These are phyloP conservation scores for Rhinopithecus roxellana DNA, from an alignment of 2,113 vertebrate genomes.

Conservation along the genomic window DNA sequence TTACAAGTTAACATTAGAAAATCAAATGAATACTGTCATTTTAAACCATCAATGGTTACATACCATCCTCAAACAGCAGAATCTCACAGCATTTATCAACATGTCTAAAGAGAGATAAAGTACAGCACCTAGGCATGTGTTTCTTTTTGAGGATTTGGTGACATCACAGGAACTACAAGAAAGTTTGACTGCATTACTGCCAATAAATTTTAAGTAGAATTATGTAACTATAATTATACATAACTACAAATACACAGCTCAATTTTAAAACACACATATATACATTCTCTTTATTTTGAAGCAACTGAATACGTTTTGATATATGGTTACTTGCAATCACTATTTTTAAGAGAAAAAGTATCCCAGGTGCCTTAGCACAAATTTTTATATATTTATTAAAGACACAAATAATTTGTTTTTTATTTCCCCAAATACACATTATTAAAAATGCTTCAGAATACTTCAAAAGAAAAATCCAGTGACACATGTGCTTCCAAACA, in stretches of 20 bases:
- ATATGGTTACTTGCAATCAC: background rate
- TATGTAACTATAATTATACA: background rate
- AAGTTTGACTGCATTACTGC: background rate
- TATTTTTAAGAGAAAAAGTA: constrained; percentile 35
- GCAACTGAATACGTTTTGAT: background rate
- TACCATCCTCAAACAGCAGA: background rate
- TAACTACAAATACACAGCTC: constrained; percentile 4
- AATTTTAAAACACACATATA: background rate
- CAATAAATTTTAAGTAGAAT: constrained; percentile 41
- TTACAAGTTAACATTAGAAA: constrained; percentile 38
- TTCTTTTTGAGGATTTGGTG: constrained; percentile 11
- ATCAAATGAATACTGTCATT: constrained; percentile 5
- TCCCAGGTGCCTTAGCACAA: background rate
- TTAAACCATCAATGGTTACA: constrained; percentile 7
- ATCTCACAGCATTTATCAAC: constrained; percentile 30
- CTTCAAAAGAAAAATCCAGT: background rate
- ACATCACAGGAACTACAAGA: constrained; percentile 19
- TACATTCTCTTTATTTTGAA: background rate
- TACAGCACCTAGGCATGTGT: background rate
- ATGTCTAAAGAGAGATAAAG: background rate
- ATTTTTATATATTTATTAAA: constrained; percentile 49
- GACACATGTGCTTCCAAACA: background rate
- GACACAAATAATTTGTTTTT: background rate
- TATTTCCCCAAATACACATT: background rate
- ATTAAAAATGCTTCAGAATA: background rate